phyloP scores from a whole-genome alignment of 2,888 invertebrate genomes.

The Morpho achilles region DNA sequence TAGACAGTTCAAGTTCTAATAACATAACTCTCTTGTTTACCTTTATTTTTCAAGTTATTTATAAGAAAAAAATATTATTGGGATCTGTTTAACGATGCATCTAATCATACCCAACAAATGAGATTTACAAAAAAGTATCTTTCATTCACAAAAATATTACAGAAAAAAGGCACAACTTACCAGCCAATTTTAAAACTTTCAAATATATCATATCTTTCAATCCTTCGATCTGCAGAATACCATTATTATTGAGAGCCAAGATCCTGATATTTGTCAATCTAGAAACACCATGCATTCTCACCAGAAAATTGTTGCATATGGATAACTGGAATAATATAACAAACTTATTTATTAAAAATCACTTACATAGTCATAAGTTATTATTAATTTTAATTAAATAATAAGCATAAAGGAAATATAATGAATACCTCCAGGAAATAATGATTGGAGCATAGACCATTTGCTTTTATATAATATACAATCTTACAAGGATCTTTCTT shows the following conservation, averaged over 20 bases:
- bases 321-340: constrained; percentile 83
- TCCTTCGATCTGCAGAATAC: constrained; percentile 93
- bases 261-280: constrained; percentile 88
- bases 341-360: neutral
- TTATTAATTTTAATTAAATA: neutral
- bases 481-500: too few relatives aligned
- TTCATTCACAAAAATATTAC: too few relatives aligned
- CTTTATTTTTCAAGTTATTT: too few relatives aligned
- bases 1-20: too few relatives aligned
- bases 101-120: too few relatives aligned
- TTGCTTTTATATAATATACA: too few relatives aligned
- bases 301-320: constrained; percentile 89
- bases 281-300: constrained; percentile 93
- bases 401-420: neutral
- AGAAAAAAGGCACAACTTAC: constrained; percentile 40
- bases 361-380: too few relatives aligned
- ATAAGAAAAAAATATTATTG: too few relatives aligned
- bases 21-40: too few relatives aligned
- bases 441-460: too few relatives aligned
- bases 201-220: constrained; percentile 90
- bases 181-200: constrained; percentile 86
- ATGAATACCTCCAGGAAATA: neutral
- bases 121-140: too few relatives aligned
- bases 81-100: too few relatives aligned
- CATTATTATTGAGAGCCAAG: constrained; percentile 91